These are phyloP conservation scores for Polyploca ridens DNA, from an alignment of 2,888 invertebrate species.

Conservation along the genomic window DNA sequence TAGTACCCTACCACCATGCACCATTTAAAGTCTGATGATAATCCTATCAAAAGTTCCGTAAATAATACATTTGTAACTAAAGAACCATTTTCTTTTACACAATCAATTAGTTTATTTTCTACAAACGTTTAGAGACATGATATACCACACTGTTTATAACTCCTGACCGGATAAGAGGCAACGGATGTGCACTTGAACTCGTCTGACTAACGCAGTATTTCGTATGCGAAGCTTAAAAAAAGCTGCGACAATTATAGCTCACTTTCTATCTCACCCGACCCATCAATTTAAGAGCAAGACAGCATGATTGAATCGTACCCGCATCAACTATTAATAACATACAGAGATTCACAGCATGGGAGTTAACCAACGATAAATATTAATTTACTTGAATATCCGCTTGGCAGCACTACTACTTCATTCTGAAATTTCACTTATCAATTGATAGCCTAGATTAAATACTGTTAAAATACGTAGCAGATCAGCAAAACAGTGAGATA, in stretches of 20 bases:
- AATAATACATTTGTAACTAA: no score
- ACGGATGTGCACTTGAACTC: background rate
- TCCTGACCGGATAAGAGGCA: background rate
- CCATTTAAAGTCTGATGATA: no score
- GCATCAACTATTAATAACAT: conserved; percentile 6
- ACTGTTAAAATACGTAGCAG: background rate
- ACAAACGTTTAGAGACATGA: background rate
- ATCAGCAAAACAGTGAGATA: background rate
- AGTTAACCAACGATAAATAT: background rate
- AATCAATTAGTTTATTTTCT: no score
- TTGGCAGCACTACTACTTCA: background rate
- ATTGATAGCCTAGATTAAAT: background rate
- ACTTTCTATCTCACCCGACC: background rate
- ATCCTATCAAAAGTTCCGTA: no score
- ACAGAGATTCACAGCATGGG: conserved; percentile 9
- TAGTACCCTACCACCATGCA: no score
- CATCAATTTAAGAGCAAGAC: conserved; percentile 8
- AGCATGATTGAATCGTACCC: background rate
- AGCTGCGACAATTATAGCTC: background rate
- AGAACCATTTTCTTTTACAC: no score
- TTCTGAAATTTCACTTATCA: conserved; percentile 3
- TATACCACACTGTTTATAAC: background rate
- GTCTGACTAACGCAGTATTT: background rate
- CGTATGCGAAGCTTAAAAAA: background rate
- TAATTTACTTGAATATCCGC: background rate